These are phyloP conservation scores for Ceratotherium simum DNA, from an alignment of 2,113 vertebrate genomes.

Conservation along the genomic window DNA sequence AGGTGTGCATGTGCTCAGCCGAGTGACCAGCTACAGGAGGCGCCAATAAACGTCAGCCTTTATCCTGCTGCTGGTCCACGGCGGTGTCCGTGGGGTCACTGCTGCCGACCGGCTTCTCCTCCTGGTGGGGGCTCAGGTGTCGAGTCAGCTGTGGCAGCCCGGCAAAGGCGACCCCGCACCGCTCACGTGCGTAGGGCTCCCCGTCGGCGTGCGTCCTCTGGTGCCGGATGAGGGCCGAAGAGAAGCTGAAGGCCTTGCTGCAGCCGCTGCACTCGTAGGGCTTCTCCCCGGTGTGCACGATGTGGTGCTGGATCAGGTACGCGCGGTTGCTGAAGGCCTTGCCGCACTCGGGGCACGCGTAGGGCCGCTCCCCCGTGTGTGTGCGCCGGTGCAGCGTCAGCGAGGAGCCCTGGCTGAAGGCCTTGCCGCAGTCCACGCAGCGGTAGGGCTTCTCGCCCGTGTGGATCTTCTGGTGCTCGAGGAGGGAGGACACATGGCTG, in stretches of 20 bases:
- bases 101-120: not conserved
- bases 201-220: not conserved
- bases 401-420: not conserved
- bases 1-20: fast-evolving
- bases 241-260: slow-evolving; percentile 67
- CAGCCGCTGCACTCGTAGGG: slow-evolving; percentile 37
- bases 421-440: not conserved
- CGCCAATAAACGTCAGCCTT: fast-evolving
- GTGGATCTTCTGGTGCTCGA: slow-evolving; percentile 23
- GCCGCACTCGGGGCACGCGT: slow-evolving; percentile 29
- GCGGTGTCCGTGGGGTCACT: fast-evolving
- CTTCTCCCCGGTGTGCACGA: not conserved
- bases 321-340: slow-evolving; percentile 41
- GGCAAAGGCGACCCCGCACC: not conserved
- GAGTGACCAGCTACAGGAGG: fast-evolving
- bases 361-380: slow-evolving; percentile 44
- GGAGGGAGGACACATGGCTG: not conserved
- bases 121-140: not conserved
- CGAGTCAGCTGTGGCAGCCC: not conserved
- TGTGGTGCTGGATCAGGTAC: slow-evolving; percentile 36
- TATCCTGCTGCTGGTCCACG: fast-evolving
- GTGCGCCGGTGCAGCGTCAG: not conserved
- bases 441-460: not conserved
- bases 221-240: slow-evolving; percentile 54
- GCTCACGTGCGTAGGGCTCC: not conserved